Percentiles rank a stretch among this genome's conserved stretches.
These are phyloP conservation scores for Pomacea canaliculata DNA, from an alignment of 2,888 invertebrate genomes.

Conservation along the genomic window DNA sequence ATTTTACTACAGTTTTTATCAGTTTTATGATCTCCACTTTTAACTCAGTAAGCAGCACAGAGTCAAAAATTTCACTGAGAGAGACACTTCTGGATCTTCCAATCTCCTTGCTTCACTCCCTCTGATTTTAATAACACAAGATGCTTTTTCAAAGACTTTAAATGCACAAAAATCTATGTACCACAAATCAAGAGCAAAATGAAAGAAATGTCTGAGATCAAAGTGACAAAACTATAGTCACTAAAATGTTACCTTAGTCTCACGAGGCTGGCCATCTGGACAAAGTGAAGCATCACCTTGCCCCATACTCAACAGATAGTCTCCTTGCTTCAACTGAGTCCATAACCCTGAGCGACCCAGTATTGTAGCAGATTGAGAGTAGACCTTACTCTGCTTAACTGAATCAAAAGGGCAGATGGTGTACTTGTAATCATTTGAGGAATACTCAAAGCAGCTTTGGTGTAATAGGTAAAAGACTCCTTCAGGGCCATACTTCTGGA, in stretches of 20 bases:
- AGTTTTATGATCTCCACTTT: no score
- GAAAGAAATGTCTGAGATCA: no score
- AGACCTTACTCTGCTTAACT: constrained; percentile 48
- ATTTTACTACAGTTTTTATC: no score
- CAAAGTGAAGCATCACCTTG: constrained; percentile 54
- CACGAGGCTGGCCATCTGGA: constrained; percentile 45
- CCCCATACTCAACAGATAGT: constrained; percentile 54
- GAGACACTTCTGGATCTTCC: no score
- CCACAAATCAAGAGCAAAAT: no score
- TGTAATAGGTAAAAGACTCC: constrained; percentile 60
- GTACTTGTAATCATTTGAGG: constrained; percentile 52
- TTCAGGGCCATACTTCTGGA: constrained; percentile 59
- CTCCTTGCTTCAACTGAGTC: constrained; percentile 34
- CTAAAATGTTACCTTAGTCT: constrained; percentile 48
- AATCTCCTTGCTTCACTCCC: no score
- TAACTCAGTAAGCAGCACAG: no score
- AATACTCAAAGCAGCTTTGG: constrained; percentile 47
- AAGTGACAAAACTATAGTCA: no score
- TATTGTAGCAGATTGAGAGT: constrained; percentile 31
- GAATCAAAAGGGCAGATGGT: constrained; percentile 61
- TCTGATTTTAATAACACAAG: no score
- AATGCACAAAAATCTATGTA: no score
- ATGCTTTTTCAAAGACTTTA: no score
- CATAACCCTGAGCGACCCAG: constrained; percentile 45
- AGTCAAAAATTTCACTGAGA: no score